phyloP scores from a whole-genome alignment of 2,797 vertebrate species.

The Alosa sapidissima region DNA sequence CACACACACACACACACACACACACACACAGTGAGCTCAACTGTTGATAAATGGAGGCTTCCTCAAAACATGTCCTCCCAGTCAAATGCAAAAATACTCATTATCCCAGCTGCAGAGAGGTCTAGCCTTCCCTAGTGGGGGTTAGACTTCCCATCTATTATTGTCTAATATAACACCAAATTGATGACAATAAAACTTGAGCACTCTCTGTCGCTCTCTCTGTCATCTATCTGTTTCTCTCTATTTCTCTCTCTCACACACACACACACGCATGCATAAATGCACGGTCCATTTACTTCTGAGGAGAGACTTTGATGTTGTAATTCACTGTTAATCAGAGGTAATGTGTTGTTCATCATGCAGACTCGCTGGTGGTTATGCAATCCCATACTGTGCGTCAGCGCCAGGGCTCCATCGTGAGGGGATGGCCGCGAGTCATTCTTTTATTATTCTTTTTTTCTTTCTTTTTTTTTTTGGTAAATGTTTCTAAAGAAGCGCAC shows the following conservation, averaged over 20 bases:
- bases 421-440: background rate
- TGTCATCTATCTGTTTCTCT: background rate
- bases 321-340: slow-evolving; percentile 18
- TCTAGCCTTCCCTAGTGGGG: slow-evolving; percentile 61
- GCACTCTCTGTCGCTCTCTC: background rate
- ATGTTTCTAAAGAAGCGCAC: background rate
- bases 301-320: slow-evolving; percentile 11
- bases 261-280: background rate
- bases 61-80: slow-evolving; percentile 78
- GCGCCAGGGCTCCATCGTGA: background rate
- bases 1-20: background rate
- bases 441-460: no score
- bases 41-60: slow-evolving; percentile 53
- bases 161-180: slow-evolving; percentile 70
- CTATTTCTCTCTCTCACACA: background rate
- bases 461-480: background rate
- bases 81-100: slow-evolving; percentile 71
- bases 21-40: slow-evolving; percentile 41
- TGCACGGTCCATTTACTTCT: background rate
- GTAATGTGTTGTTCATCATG: background rate
- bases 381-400: background rate
- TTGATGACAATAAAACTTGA: slow-evolving; percentile 8
- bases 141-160: slow-evolving; percentile 68
- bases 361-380: background rate
- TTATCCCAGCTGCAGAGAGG: slow-evolving; percentile 66